phyloP scores from a whole-genome alignment of 2,797 vertebrate species.

The Knipowitschia caucasica region DNA sequence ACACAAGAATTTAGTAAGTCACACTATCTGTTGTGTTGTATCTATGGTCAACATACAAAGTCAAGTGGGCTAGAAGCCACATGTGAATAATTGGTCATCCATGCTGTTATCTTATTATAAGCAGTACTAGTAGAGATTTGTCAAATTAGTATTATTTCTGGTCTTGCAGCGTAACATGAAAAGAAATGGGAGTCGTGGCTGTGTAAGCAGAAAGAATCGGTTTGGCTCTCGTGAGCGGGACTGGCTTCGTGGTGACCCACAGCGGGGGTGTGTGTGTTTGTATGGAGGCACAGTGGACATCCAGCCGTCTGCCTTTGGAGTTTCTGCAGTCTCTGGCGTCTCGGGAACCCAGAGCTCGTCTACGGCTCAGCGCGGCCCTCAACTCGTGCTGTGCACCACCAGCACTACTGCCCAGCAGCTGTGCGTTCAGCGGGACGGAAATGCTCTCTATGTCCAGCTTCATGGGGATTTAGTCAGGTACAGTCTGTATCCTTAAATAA shows the following conservation, averaged over 20 bases:
- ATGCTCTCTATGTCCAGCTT: slow-evolving; percentile 86
- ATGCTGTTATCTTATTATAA: not conserved
- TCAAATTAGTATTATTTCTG: slow-evolving; percentile 11
- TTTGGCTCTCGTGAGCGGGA: slow-evolving; percentile 91
- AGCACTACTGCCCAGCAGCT: slow-evolving; percentile 86
- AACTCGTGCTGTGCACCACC: slow-evolving; percentile 89
- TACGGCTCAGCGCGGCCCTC: slow-evolving; percentile 79
- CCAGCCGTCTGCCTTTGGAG: slow-evolving; percentile 63
- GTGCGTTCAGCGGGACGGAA: slow-evolving; percentile 80
- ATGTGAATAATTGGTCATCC: too few relatives aligned
- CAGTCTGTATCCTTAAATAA: not conserved
- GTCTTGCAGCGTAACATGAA: slow-evolving; percentile 89
- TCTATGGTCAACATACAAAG: too few relatives aligned
- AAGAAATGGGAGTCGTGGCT: slow-evolving; percentile 84
- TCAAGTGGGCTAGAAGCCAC: too few relatives aligned
- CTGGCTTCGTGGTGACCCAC: slow-evolving; percentile 87
- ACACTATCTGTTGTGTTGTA: too few relatives aligned
- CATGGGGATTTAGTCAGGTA: slow-evolving; percentile 94
- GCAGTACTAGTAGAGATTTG: not conserved
- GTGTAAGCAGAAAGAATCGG: slow-evolving; percentile 82
- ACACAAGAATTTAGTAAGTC: too few relatives aligned
- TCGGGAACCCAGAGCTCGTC: slow-evolving; percentile 70
- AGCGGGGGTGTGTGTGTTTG: slow-evolving; percentile 87
- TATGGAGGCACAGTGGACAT: slow-evolving; percentile 74
- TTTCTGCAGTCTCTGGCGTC: too few relatives aligned